phyloP scores from a whole-genome alignment of 2,113 vertebrate species.

The Grus americana region DNA sequence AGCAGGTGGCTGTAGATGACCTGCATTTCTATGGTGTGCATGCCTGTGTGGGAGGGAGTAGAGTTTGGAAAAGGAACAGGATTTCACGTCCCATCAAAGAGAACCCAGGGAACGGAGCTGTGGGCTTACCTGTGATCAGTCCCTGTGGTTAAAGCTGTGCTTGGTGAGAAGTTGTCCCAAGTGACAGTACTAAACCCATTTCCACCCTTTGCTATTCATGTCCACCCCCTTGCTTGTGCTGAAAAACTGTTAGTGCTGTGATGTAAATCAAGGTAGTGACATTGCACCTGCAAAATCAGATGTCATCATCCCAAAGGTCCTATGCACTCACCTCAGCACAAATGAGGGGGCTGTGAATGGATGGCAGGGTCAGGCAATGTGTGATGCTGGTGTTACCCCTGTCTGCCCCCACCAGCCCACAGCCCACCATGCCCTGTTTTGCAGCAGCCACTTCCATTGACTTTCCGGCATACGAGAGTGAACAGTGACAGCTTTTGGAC shows the following conservation, averaged over 20 bases:
- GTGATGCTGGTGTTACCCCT: background rate
- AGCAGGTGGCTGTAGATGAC: background rate
- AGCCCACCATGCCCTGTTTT: background rate
- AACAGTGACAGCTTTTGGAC: background rate
- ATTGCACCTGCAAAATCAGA: background rate
- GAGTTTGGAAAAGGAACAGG: background rate
- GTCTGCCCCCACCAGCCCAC: background rate
- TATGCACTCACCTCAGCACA: background rate
- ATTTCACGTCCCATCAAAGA: background rate
- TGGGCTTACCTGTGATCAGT: background rate
- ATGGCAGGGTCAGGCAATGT: background rate
- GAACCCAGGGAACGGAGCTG: background rate
- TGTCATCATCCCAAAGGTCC: background rate
- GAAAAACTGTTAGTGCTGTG: background rate
- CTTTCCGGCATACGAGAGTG: background rate
- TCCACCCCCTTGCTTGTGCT: background rate
- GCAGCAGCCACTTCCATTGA: background rate
- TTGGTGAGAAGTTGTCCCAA: background rate
- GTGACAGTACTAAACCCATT: background rate
- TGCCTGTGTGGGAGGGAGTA: background rate
- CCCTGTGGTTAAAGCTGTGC: background rate
- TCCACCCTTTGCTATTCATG: background rate
- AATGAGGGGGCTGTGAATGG: background rate
- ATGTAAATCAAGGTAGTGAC: background rate
- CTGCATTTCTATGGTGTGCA: background rate